phyloP scores from a whole-genome alignment of 2,888 invertebrate species.

The Oxyteleia sp. region DNA sequence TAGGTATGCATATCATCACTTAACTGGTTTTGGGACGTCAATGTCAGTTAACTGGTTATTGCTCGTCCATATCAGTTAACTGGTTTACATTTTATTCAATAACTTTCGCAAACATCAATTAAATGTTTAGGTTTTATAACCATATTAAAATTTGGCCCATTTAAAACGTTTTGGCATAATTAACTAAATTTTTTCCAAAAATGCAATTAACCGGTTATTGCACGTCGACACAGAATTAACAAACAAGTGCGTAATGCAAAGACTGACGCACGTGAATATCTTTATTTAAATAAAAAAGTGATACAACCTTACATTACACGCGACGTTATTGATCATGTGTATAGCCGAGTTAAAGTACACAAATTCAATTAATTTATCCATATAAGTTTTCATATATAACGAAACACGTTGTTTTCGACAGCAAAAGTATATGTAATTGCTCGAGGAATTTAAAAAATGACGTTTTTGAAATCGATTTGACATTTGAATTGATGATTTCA shows the following conservation, averaged over 20 bases:
- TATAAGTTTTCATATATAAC: conserved; percentile 1
- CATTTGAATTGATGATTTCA: conserved; percentile 10
- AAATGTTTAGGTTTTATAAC: no score
- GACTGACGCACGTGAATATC: background rate
- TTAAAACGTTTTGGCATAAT: no score
- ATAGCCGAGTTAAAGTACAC: background rate
- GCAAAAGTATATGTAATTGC: background rate
- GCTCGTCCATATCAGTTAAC: no score
- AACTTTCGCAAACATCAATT: no score
- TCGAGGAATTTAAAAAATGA: conserved; percentile 2
- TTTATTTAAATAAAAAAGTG: background rate
- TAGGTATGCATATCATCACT: no score
- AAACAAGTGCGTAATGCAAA: background rate
- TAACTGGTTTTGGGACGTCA: no score
- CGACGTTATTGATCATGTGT: background rate
- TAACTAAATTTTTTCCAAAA: no score
- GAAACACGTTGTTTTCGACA: background rate
- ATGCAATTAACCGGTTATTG: no score
- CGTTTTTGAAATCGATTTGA: conserved; percentile 20
- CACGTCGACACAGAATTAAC: no score
- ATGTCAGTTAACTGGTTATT: no score
- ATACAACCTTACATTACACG: background rate
- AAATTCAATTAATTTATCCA: conserved; percentile 8
- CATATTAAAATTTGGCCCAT: no score
- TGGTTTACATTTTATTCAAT: no score